Evolutionary conservation across 2,888 invertebrate genomes (phyloP), one percentile per base, ranked within the genome.

Genomic region (Lithophane semibrunnea): DNA sequence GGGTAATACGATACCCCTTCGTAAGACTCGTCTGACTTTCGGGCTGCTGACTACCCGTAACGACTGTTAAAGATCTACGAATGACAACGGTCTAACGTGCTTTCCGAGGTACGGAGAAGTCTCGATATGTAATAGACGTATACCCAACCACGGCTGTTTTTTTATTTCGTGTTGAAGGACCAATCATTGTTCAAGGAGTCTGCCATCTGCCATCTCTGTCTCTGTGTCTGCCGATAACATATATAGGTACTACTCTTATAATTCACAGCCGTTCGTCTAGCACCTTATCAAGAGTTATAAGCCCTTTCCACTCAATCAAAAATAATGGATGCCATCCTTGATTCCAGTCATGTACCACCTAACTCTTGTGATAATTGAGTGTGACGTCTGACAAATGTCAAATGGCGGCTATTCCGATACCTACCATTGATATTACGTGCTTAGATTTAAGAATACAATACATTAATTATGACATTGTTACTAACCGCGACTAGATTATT

Each of bases 381-480:
- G 67, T 63, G 54, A 67, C 56, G 42, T 82, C n/a, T 67, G n/a
- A 24, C 56, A 79, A 67, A 82, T 67, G 29, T 76, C 54, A 67
- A 49, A 63, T 76, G 58, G 52, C 21, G 76, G 29, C 29, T 16
- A 37, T 67, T 75, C 16, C 42, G 16, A 76, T 75, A 63, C 61
- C 9, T 75, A 63, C 66, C 12, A 49, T n/a, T 61, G 61, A 49
- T 24, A 54, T 44, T 56, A 83, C 83, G 80, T 83, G 80, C 24
- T 29, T 66, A 7, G 82, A 24, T 54, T 79, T 21, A 61, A 12
- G 16, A 24, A 66, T 24, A n/a, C 13, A 12, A 52, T 65, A 54
- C 44, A 52, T 65, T 52, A 80, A 80, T 79, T 74, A 61, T 13
- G 13, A 75, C 58, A 61, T 66, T 82, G 52, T 66, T 82, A n/a